Percentiles rank a stretch among this genome's conserved stretches.
Conservation (phyloP, 2,888 invertebrate genomes). For the Adineta ricciae region DNA sequence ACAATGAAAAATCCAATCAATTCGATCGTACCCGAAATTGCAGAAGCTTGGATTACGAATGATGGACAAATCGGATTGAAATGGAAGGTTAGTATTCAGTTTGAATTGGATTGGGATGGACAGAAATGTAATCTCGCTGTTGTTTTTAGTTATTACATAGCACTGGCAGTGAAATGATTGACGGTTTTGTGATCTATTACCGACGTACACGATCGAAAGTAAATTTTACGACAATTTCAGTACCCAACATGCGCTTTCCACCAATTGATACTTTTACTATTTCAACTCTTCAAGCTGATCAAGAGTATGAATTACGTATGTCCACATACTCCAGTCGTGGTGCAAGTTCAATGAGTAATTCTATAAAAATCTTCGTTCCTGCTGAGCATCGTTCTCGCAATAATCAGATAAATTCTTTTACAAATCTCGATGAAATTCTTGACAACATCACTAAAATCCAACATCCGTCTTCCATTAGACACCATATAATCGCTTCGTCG, state of each 20-base stretch:
- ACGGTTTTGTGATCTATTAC: constrained; percentile 32
- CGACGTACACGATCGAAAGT: not conserved
- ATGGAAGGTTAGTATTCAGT: not conserved
- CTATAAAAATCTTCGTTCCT: constrained; percentile 20
- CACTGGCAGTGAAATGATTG: not conserved
- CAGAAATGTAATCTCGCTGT: no score
- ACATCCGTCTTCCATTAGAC: not conserved
- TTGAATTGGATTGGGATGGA: no score
- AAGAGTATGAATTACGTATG: constrained; percentile 31
- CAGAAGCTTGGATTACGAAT: constrained; percentile 26
- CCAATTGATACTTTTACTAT: constrained; percentile 23
- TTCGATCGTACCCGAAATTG: not conserved
- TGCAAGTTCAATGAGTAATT: constrained; percentile 28
- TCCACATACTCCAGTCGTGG: constrained; percentile 24
- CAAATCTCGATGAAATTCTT: constrained; percentile 2
- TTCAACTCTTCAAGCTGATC: not conserved
- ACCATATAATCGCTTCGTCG: not conserved
- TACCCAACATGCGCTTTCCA: constrained; percentile 6
- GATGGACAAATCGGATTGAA: constrained; percentile 8
- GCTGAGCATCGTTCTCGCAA: not conserved
- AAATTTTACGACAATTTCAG: constrained; percentile 26
- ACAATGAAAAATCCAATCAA: not conserved
- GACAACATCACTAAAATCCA: not conserved
- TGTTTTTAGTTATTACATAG: not conserved
- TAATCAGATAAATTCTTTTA: not conserved